A percentile compares a stretch with the other conserved stretches of the same genome.
Evolutionary conservation across 2,888 invertebrate species (phyloP).

Genomic region (Heliconius charithonia): DNA sequence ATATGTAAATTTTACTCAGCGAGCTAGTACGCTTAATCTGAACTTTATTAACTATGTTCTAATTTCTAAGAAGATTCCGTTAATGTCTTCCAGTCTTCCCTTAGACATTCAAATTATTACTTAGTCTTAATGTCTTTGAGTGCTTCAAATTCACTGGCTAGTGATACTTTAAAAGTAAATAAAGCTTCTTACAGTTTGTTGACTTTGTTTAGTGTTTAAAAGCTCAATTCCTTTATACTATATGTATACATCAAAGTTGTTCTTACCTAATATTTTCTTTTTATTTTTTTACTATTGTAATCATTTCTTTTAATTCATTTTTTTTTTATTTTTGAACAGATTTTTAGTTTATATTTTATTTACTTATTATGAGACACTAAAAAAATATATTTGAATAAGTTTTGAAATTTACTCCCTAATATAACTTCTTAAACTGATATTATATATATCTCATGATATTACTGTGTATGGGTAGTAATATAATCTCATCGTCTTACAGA

Average conservation of each 20-base stretch:
- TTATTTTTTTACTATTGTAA: no score
- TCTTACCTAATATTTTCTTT: no score
- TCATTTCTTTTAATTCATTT: neutral
- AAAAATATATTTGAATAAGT: no score
- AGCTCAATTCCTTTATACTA: neutral
- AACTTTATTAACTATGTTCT: slow-evolving; percentile 59
- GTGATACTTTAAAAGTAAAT: slow-evolving; percentile 10
- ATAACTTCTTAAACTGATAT: no score
- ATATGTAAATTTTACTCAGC: slow-evolving; percentile 78
- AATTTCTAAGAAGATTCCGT: slow-evolving; percentile 57
- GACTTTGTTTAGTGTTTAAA: neutral
- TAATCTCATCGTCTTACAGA: no score
- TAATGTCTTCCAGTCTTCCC: slow-evolving; percentile 59
- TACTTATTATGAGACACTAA: no score
- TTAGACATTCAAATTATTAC: slow-evolving; percentile 52
- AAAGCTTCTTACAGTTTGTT: neutral
- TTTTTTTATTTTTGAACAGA: no score
- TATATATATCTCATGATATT: no score
- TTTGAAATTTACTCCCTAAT: no score
- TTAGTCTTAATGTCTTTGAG: slow-evolving; percentile 4
- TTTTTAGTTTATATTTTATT: no score
- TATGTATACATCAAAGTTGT: neutral
- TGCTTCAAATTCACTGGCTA: slow-evolving; percentile 16
- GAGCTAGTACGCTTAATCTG: slow-evolving; percentile 58
- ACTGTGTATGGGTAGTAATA: no score